A percentile compares a stretch with the other conserved stretches of the same genome.
Conservation (phyloP, 2,888 invertebrate species). For the Loripinus fragilis region DNA sequence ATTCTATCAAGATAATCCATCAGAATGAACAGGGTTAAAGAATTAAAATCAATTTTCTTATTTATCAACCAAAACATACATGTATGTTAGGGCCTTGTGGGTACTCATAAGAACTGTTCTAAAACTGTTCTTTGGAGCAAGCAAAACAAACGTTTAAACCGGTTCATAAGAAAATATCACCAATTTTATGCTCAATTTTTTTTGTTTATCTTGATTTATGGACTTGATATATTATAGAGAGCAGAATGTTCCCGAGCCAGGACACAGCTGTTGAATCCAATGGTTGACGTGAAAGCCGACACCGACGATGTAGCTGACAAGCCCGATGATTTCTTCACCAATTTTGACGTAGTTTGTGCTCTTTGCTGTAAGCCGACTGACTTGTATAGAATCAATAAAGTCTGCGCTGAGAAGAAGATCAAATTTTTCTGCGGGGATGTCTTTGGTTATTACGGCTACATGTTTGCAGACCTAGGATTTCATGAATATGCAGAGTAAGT, state of each 20-base stretch:
- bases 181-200: too few species aligned
- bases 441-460: slow-evolving; percentile 96
- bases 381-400: slow-evolving; percentile 89
- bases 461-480: slow-evolving; percentile 93
- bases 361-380: slow-evolving; percentile 90
- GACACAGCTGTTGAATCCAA: slow-evolving; percentile 94
- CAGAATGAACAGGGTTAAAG: too few species aligned
- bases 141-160: too few species aligned
- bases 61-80: too few species aligned
- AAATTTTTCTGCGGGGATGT: slow-evolving; percentile 96
- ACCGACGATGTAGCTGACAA: slow-evolving; percentile 87
- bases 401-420: slow-evolving; percentile 86
- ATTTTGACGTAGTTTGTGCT: slow-evolving; percentile 93
- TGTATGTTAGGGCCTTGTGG: too few species aligned
- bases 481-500: slow-evolving; percentile 92
- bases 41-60: too few species aligned
- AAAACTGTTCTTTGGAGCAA: too few species aligned
- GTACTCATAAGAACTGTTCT: too few species aligned
- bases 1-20: too few species aligned
- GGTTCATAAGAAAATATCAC: too few species aligned
- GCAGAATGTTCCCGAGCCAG: slow-evolving; percentile 92
- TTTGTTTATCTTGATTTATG: too few species aligned
- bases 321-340: slow-evolving; percentile 88
- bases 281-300: slow-evolving; percentile 90
- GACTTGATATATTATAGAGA: slow-evolving; percentile 87